phyloP scores from a whole-genome alignment of 1,140 invertebrate species.

The Saccostrea echinata region DNA sequence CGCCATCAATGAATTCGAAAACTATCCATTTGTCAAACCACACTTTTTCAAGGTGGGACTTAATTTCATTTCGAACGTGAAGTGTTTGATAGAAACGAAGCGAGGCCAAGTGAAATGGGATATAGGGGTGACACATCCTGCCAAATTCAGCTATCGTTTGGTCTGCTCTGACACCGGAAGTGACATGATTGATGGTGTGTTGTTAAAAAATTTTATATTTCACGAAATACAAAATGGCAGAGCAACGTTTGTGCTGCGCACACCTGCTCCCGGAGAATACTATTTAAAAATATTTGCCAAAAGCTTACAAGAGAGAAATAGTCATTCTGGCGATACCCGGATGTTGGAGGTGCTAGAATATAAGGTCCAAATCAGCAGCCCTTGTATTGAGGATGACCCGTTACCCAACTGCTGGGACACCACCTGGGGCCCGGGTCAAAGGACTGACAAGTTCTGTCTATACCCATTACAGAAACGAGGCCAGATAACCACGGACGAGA shows the following conservation, averaged over 20 bases:
- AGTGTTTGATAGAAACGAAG: conserved; percentile 73
- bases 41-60: conserved; percentile 79
- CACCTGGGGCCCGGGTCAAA: conserved; percentile 78
- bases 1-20: conserved; percentile 76
- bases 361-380: conserved; percentile 68
- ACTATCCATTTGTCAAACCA: conserved; percentile 79
- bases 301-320: conserved; percentile 67
- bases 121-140: conserved; percentile 73
- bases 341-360: conserved; percentile 76
- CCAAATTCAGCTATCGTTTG: conserved; percentile 76
- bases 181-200: conserved; percentile 29
- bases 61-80: conserved; percentile 76
- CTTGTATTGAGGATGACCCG: conserved; percentile 57
- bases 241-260: conserved; percentile 74
- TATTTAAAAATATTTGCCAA: conserved; percentile 79
- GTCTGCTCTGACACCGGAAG: conserved; percentile 29
- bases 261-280: conserved; percentile 75
- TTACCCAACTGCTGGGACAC: conserved; percentile 65
- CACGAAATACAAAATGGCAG: conserved; percentile 54
- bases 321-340: conserved; percentile 69
- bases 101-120: conserved; percentile 73
- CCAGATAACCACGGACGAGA: conserved; percentile 50
- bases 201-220: conserved; percentile 51
- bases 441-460: conserved; percentile 63
- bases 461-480: conserved; percentile 50